A percentile compares a stretch with the other conserved stretches of the same genome.
phyloP scores from a whole-genome alignment of 2,113 vertebrate genomes.

The Triplophysa dalaica region DNA sequence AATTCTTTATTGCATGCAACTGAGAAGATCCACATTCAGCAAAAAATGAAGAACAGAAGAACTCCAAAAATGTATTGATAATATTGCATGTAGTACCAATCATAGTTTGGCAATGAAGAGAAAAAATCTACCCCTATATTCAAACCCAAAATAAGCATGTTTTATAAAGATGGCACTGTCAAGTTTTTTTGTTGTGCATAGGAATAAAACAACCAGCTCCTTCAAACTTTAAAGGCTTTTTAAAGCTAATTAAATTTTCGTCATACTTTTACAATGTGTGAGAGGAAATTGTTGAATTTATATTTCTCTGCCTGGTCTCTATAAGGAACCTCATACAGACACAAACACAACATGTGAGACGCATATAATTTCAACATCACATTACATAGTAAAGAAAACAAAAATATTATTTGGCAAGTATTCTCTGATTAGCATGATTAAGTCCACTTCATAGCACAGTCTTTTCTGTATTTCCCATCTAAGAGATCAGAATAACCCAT shows the following conservation, averaged over 20 bases:
- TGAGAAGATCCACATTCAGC: slow-evolving; percentile 44
- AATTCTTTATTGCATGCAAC: slow-evolving; percentile 71
- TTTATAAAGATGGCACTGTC: background rate
- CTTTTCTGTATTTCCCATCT: background rate
- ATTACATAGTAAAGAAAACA: background rate
- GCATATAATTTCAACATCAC: background rate
- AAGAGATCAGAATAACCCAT: background rate
- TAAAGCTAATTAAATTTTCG: background rate
- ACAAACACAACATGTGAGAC: background rate
- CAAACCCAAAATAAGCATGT: slow-evolving; percentile 2
- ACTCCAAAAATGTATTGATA: background rate
- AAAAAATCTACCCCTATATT: background rate
- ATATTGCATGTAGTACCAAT: background rate
- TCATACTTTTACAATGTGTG: background rate
- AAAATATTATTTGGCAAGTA: slow-evolving; percentile 23
- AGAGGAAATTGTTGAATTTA: background rate
- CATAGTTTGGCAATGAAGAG: background rate
- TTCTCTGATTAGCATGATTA: background rate
- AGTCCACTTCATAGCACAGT: slow-evolving; percentile 8
- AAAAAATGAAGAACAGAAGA: background rate
- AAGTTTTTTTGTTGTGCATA: background rate
- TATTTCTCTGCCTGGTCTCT: background rate
- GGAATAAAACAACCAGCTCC: background rate
- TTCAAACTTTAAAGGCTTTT: slow-evolving; percentile 1
- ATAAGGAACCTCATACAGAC: background rate